phyloP scores from a whole-genome alignment of 2,113 vertebrate genomes.

The Xerus inauris region DNA sequence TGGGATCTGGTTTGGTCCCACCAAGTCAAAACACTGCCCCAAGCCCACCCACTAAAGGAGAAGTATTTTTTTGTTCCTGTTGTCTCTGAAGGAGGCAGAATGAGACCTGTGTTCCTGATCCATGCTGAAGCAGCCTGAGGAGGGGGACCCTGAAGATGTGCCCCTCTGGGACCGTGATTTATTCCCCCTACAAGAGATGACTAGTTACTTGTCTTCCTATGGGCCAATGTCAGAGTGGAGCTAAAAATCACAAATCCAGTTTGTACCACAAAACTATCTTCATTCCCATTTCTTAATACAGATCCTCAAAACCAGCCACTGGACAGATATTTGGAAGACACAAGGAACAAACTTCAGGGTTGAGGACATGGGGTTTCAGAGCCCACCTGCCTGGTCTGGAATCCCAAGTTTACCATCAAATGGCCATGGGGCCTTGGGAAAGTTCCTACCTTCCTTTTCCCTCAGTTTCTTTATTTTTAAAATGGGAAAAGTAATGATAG shows the following conservation, averaged over 20 bases:
- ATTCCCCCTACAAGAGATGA: neutral
- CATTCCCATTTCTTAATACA: neutral
- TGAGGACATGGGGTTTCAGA: neutral
- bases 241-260: neutral
- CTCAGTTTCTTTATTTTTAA: neutral
- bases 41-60: neutral
- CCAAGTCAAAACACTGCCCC: neutral
- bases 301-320: neutral
- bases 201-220: too few species aligned
- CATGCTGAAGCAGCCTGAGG: neutral
- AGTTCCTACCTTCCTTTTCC: neutral
- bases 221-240: neutral
- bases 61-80: neutral
- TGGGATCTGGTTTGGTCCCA: neutral
- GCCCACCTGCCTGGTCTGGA: neutral
- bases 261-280: neutral
- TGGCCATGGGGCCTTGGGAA: neutral
- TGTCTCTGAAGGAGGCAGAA: neutral
- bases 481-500: neutral
- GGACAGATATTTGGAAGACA: neutral
- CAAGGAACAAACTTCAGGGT: neutral
- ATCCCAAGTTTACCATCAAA: neutral
- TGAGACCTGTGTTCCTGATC: neutral
- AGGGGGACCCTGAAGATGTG: neutral
- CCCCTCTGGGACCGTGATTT: neutral